Conservation (phyloP, 1,140 invertebrate species). For the Penaeus indicus region DNA sequence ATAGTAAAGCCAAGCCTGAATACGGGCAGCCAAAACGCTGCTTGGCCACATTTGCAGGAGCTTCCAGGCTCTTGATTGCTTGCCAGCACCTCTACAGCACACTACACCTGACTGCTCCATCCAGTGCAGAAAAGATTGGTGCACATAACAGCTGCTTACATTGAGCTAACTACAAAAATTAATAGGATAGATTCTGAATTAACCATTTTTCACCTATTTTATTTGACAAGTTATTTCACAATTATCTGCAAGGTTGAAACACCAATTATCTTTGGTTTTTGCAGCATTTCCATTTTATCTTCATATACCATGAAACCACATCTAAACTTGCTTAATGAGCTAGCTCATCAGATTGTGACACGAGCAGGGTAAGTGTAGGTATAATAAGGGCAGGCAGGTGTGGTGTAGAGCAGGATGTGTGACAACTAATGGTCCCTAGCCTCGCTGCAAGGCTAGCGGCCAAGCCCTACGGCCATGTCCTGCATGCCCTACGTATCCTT, state of each 20-base stretch:
- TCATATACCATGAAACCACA: no score
- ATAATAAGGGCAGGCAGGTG: conserved; percentile 25
- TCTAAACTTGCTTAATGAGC: not conserved
- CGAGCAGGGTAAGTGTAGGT: not conserved
- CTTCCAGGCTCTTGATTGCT: conserved; percentile 22
- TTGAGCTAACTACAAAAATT: not conserved
- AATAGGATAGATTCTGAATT: conserved; percentile 7
- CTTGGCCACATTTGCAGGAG: conserved; percentile 24
- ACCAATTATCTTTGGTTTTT: no score
- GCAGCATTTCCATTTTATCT: no score
- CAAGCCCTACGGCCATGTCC: conserved; percentile 43
- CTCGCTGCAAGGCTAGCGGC: conserved; percentile 34
- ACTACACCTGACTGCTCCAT: conserved; percentile 45
- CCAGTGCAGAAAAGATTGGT: conserved; percentile 17
- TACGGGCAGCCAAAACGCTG: conserved; percentile 38
- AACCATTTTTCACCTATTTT: no score
- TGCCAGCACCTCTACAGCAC: conserved; percentile 45
- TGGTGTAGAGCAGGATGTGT: conserved; percentile 34
- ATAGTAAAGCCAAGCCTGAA: conserved; percentile 40
- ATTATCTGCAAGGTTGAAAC: no score
- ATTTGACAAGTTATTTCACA: no score
- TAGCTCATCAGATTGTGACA: not conserved
- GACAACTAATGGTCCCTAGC: conserved; percentile 18
- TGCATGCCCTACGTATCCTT: conserved; percentile 65
- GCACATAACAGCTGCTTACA: not conserved